Conservation (phyloP, 2,113 vertebrate genomes). For the Ophthalmolycus amberensis region DNA sequence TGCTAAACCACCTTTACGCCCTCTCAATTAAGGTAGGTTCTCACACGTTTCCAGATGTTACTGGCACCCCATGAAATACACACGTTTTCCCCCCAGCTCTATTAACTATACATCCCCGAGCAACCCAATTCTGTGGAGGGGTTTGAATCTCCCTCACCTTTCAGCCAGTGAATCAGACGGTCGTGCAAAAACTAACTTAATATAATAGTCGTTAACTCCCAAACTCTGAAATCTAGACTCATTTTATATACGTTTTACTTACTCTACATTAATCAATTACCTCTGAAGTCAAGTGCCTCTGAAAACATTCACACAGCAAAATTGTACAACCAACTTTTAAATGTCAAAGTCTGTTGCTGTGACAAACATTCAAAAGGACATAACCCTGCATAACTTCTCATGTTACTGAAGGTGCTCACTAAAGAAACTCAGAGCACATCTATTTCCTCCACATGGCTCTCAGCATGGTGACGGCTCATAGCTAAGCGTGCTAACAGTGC, state of each 20-base stretch:
- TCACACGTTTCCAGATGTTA: neutral
- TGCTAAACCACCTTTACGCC: conserved; percentile 97
- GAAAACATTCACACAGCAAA: neutral
- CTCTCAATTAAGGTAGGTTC: conserved; percentile 94
- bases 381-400: neutral
- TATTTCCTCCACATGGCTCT: neutral
- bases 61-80: neutral
- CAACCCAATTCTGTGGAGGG: neutral
- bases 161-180: neutral
- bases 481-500: neutral
- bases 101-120: neutral
- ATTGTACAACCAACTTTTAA: neutral
- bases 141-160: neutral
- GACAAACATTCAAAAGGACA: neutral
- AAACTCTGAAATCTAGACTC: neutral
- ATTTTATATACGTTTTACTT: neutral
- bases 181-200: no score
- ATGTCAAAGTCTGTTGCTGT: neutral
- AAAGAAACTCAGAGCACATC: neutral
- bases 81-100: neutral
- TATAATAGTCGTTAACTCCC: neutral
- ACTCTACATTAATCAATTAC: neutral
- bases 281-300: neutral
- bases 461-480: neutral
- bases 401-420: neutral